phyloP scores from a whole-genome alignment of 2,888 invertebrate species.

The Apamea anceps region DNA sequence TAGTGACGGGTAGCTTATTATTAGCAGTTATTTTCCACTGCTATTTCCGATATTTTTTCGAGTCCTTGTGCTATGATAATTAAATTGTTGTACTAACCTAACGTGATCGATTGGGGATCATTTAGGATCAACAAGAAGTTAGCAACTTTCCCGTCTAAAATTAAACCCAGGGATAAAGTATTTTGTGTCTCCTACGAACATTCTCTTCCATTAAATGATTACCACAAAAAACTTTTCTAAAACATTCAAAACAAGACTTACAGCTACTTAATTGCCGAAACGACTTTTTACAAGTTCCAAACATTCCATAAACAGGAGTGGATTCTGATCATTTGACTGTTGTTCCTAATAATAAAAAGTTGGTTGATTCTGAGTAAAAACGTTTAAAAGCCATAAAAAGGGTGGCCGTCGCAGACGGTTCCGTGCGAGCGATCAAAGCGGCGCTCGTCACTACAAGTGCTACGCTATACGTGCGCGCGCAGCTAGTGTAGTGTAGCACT shows the following conservation, averaged over 20 bases:
- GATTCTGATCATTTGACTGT: conserved; percentile 61
- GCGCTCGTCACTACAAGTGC: conserved; percentile 51
- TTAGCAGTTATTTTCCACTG: not conserved
- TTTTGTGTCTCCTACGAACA: not conserved
- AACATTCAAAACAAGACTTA: conserved; percentile 37
- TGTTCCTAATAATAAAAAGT: conserved; percentile 59
- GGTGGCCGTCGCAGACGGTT: conserved; percentile 65
- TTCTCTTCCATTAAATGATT: conserved; percentile 11
- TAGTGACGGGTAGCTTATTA: not conserved
- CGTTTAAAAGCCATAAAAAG: conserved; percentile 74
- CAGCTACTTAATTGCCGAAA: conserved; percentile 30
- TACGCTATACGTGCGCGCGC: conserved; percentile 20
- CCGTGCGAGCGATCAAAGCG: conserved; percentile 77
- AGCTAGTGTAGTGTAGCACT: not conserved
- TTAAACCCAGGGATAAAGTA: not conserved
- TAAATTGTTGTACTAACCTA: no score
- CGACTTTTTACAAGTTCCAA: conserved; percentile 50
- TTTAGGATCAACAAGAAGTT: not conserved
- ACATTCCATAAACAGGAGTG: conserved; percentile 43
- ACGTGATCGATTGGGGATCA: not conserved
- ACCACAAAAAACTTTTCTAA: conserved; percentile 15
- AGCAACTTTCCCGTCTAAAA: not conserved
- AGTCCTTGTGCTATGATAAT: not conserved
- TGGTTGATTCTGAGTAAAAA: conserved; percentile 62
- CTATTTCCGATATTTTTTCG: not conserved